These are phyloP conservation scores for Suillia variegata DNA, from an alignment of 2,888 invertebrate species.

Conservation along the genomic window DNA sequence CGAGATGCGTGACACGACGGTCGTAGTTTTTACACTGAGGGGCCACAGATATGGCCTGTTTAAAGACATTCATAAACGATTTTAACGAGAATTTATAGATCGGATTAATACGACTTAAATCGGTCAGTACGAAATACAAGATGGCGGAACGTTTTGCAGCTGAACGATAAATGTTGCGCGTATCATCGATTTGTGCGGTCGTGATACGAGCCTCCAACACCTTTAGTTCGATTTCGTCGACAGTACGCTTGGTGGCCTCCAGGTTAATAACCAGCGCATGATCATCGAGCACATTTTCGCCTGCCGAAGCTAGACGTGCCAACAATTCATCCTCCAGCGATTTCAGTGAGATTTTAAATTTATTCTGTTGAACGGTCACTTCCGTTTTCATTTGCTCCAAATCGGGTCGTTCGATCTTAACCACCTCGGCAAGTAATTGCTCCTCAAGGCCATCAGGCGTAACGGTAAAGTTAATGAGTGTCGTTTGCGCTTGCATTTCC, in stretches of 20 bases:
- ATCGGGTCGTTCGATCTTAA: constrained; percentile 91
- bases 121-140: constrained; percentile 91
- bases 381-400: constrained; percentile 82
- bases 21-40: constrained; percentile 72
- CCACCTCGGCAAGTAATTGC: constrained; percentile 91
- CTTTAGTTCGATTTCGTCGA: constrained; percentile 86
- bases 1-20: constrained; percentile 74
- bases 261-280: constrained; percentile 88
- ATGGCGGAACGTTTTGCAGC: constrained; percentile 88
- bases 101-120: constrained; percentile 88
- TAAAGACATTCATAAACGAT: constrained; percentile 91
- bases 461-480: constrained; percentile 94
- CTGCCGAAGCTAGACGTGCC: constrained; percentile 84
- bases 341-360: constrained; percentile 92
- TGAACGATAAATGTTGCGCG: constrained; percentile 84
- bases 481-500: constrained; percentile 96
- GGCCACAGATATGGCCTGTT: constrained; percentile 78
- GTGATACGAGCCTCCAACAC: constrained; percentile 88
- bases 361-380: constrained; percentile 91
- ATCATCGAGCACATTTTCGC: constrained; percentile 90
- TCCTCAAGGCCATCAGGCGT: constrained; percentile 95
- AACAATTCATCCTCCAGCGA: constrained; percentile 88
- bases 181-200: constrained; percentile 86
- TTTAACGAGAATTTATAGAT: constrained; percentile 96
- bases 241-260: constrained; percentile 91